Base-by-base conservation (phyloP, 1,140 invertebrate genomes). In the Scaptomyza pallida region DNA sequence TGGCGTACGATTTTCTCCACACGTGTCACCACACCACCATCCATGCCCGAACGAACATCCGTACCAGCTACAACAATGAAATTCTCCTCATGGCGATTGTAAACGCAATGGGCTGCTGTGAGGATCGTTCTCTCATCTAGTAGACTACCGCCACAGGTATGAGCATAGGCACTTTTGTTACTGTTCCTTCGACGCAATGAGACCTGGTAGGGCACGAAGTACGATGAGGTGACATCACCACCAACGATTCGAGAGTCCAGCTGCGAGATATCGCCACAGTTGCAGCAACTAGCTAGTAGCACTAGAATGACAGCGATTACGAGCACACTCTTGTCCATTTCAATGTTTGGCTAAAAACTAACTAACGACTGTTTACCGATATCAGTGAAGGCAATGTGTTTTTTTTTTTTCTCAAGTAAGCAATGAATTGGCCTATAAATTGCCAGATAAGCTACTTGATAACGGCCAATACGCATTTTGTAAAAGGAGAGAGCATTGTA, bases 81-180 rank as follows among this genome's bases (percentile, higher is more conserved):
- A 30, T 83, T 48, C 13, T 68, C 51, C 5, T 54, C 60, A 35
- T 16, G 5, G 0, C 88, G 76, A 43, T 81, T 78, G 57, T 90
- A 71, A 9, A 79, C 68, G 67, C 94, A 94, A 71, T 94, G 94
- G 15, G 93, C 94, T 3, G 94, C 94, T 5, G 92, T 93, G 2
- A 94, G 15, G 37, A 94, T 82, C 60, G 91, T 93, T 0, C 70
- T 60, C 1, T 50, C 44, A 15, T 82, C 69, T 12, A 79, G 8
- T 5, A 80, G 15, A 35, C 23, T 35, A 1, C 68, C 72, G 1
- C 67, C 73, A 15, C 82, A 88, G 45, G 40, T 72, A 8, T 80
- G 75, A 8, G 70, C 23, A 47, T 82, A 81, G 21, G 78, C 63
- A 26, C 75, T 70, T 0, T 5, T 35, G 3, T 12, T 19, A 3